Evolutionary conservation across 2,797 vertebrate species (phyloP), one percentile per base, ranked within the genome.

Genomic region (Pangasius krempfi): DNA sequence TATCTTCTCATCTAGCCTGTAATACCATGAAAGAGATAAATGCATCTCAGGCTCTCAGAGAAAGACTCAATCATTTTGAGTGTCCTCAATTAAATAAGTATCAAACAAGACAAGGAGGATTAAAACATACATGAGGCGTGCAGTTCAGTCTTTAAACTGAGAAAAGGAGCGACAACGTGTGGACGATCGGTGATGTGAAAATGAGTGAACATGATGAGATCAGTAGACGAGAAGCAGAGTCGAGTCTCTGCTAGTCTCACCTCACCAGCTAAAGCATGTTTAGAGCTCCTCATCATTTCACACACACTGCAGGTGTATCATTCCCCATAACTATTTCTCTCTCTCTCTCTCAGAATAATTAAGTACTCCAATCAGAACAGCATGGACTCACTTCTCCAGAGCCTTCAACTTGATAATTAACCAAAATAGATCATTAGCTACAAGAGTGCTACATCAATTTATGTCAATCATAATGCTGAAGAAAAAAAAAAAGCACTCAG

Each of bases 291-390:
- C 85, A 60, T 82, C 86, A 89, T 56, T 47, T 30, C 62, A 58
- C 79, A 94, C 93, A 92, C 90, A 91, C 91, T 92, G 91, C 92
- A 93, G 75, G 94, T 96, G 95, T 96, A 66, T 72, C 44, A 47
- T 89, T 87, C 70, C 16, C 6, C 30, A 44, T 83, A 86, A 83
- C 85, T 83, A 82, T 20, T 27, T 92, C 92, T 92, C 85, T 90
- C 92, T 90, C 88, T 93, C 94, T 95, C 94, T 95, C 96, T 95
- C 95, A 96, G 94, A 94, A 96, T 95, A 96, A 96, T 96, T 96
- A 96, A 96, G 94, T 95, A 94, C 94, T 94, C 95, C 96, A 96
- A 96, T 96, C 96, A 96, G 94, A 96, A 93, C 87, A 94, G 95
- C 95, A 96, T 96, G 94, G 95, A 96, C 95, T 95, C 95, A 93